Evolutionary conservation across 2,113 vertebrate species (phyloP), one percentile per base, ranked within the genome.

Genomic region (Danionella cerebrum): DNA sequence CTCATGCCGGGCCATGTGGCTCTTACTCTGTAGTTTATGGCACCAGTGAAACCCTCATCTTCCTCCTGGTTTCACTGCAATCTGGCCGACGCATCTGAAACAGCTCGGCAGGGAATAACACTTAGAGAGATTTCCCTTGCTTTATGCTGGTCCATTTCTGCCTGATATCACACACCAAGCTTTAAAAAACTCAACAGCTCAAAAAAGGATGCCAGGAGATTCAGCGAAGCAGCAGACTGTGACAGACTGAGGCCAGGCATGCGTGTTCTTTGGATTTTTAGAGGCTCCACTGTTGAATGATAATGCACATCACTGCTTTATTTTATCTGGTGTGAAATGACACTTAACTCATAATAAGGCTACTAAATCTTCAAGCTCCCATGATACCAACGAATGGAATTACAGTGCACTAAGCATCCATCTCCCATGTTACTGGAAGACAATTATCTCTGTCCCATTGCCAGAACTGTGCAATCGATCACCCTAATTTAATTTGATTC

Each of bases 381-480:
- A 76, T 73, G 79, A 82, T 67, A 74, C 83, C 76, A 79, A 79
- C 78, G 81, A 84, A 85, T 81, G 76, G 80, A 85, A 85, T 87
- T 86, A 85, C 80, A 80, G 76, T 78, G 76, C 78, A 77, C 67
- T 80, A 77, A 84, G 82, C 82, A 83, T 83, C 82, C 83, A 83
- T 85, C 83, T 85, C 82, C 82, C 79, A 78, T 69, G 82, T 84
- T 85, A 83, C 83, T 80, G 78, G 79, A 81, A 86, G 83, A 82
- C 84, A 84, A 87, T 87, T 87, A 86, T 85, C 80, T 76, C 79
- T 79, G 76, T 87, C 85, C 83, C 72, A 69, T 66, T 76, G 84
- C 83, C 85, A 85, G 82, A 84, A 85, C 85, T 87, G 83, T 87
- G 83, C 81, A 85, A 88, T 89, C 88, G 84, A 87, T 88, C 86